phyloP scores from a whole-genome alignment of 2,113 vertebrate species.

The Physeter macrocephalus region DNA sequence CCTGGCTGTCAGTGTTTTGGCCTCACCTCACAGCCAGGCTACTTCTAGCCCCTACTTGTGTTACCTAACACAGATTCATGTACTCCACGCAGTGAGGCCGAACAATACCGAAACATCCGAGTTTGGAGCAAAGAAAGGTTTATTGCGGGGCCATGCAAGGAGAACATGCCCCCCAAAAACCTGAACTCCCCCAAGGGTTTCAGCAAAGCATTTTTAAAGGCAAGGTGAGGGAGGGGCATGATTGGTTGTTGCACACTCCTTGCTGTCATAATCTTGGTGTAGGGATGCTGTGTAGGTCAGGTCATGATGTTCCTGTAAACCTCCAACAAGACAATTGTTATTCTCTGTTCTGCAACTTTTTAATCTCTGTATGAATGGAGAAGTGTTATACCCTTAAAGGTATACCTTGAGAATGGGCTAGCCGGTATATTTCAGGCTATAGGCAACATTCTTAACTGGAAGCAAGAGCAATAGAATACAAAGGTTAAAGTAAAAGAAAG shows the following conservation, averaged over 20 bases:
- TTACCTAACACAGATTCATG: background rate
- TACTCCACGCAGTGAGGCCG: background rate
- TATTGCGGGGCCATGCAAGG: background rate
- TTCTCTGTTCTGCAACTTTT: background rate
- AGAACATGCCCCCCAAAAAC: background rate
- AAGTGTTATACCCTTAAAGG: background rate
- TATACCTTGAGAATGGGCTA: background rate
- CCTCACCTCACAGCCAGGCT: background rate
- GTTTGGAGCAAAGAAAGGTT: background rate
- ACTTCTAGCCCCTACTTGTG: background rate
- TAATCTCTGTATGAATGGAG: background rate
- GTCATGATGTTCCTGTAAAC: background rate
- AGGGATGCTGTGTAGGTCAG: background rate
- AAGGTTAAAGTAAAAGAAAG: background rate
- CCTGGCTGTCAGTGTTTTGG: background rate
- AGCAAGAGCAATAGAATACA: background rate
- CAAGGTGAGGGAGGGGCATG: background rate
- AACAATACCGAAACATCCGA: background rate
- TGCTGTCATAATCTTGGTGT: background rate
- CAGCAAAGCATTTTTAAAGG: background rate
- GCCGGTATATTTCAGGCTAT: background rate
- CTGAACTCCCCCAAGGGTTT: background rate
- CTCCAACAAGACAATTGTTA: background rate
- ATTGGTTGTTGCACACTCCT: background rate
- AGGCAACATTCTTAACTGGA: background rate